Base-by-base conservation (phyloP, 1,140 invertebrate genomes). In the Chironomus striatipennis region DNA sequence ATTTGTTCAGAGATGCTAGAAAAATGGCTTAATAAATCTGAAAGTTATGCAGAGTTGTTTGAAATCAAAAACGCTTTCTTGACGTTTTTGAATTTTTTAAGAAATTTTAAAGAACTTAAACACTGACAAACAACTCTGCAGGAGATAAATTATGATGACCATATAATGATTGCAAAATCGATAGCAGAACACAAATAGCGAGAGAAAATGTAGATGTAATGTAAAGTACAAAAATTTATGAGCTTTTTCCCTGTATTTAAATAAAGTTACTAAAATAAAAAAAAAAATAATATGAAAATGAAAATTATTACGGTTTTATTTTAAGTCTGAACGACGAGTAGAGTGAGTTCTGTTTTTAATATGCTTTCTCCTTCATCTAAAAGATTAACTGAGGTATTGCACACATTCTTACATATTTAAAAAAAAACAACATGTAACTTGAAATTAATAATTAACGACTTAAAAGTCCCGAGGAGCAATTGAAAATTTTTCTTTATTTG, bases 151-250 rank as follows among this genome's bases (percentile, higher is more conserved):
- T 57, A 57, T 57, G 12, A 57, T 57, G 47, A 57, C 12, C 47
- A 15, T 57, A 57, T 57, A 57, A 57, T 57, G 47, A 57, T 57
- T 57, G n/a, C n/a, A 57, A 57, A 57, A 57, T 57, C 47, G 47
- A 57, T 57, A 57, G 10, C 47, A 57, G 12, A 34, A 57, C 47
- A 57, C 12, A 57, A 57, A 34, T 2, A 57, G 4, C n/a, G 12
- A 57, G 43, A 57, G 47, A 57, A n/a, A 57, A 57, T n/a, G 47
- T 57, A 57, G 15, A 73, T 42, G 34, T 10, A 73, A 73, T 34
- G 20, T 18, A 57, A 57, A 57, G 70, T 73, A 73, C 70, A 21
- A 15, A 73, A 73, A 73, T 42, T 73, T 34, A 73, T 34, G 34
- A 73, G 34, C 20, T 21, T 73, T 21, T 34, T 73, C 20, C 21